These are phyloP conservation scores for Acanthosepion esculentum DNA, from an alignment of 2,888 invertebrate genomes.

Conservation along the genomic window DNA sequence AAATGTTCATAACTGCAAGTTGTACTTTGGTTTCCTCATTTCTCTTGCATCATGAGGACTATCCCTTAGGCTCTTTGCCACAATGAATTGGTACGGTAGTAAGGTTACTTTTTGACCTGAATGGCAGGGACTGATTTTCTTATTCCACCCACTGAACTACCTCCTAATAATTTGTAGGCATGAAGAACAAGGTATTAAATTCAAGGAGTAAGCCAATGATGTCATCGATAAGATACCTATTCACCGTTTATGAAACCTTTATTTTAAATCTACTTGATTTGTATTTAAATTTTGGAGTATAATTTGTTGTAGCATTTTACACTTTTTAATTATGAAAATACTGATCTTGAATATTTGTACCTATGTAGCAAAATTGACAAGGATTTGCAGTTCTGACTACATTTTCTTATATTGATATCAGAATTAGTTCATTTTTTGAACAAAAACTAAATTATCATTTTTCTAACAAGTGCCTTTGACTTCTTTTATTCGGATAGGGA, in stretches of 20 bases:
- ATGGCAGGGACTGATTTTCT: no score
- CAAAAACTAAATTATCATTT: not conserved
- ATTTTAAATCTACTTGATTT: no score
- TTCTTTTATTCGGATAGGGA: not conserved
- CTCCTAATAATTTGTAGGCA: no score
- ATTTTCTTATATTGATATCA: not conserved
- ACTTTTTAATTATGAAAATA: not conserved
- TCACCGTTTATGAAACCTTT: no score
- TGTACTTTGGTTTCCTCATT: not conserved
- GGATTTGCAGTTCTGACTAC: not conserved
- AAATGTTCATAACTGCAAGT: not conserved
- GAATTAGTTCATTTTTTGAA: not conserved
- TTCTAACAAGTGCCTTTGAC: not conserved
- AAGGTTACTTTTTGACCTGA: no score
- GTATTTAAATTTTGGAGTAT: not conserved
- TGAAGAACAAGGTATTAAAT: no score
- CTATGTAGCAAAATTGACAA: not conserved
- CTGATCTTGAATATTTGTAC: not conserved
- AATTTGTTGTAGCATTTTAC: not conserved
- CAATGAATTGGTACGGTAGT: no score
- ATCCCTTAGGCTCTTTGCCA: no score
- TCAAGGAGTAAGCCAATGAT: no score
- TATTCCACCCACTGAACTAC: no score
- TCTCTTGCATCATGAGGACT: no score
- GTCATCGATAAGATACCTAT: no score